Percentiles rank a stretch among this genome's conserved stretches.
These are phyloP conservation scores for Crypturellus undulatus DNA, from an alignment of 2,113 vertebrate genomes.

Conservation along the genomic window DNA sequence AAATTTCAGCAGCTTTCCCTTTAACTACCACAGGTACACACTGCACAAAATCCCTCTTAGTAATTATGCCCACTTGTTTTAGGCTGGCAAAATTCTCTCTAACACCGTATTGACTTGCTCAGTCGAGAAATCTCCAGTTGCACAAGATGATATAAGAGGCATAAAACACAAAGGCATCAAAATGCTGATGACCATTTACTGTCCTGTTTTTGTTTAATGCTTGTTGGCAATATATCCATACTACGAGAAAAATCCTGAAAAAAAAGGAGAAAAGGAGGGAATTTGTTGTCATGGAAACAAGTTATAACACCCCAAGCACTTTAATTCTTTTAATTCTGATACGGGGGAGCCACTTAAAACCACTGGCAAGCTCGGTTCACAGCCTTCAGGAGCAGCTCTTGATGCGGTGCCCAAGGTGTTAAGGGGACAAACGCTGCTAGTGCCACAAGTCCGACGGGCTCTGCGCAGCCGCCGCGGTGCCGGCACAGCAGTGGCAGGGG, in stretches of 20 bases:
- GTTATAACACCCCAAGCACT: conserved; percentile 37
- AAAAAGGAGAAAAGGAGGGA: background rate
- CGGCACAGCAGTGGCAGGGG: background rate
- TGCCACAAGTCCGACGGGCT: background rate
- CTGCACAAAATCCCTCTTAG: conserved; percentile 37
- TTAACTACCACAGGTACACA: conserved; percentile 45
- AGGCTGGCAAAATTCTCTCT: background rate
- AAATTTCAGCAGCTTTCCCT: conserved; percentile 58
- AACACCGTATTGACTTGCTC: background rate
- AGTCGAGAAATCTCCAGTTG: background rate
- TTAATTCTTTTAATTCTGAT: conserved; percentile 36
- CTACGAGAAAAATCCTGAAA: background rate
- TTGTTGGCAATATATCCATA: background rate
- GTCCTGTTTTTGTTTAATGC: conserved; percentile 1
- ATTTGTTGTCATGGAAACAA: conserved; percentile 49
- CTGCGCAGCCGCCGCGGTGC: background rate
- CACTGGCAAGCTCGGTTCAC: background rate
- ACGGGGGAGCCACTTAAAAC: background rate
- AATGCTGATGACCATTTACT: background rate
- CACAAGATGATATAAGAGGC: background rate
- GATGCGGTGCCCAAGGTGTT: background rate
- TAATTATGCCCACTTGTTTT: conserved; percentile 30
- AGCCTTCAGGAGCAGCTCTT: background rate
- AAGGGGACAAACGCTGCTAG: background rate
- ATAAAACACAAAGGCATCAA: background rate